Percentiles rank a stretch among this genome's conserved stretches.
Conservation (phyloP, 2,113 vertebrate species). For the Podarcis cretensis region DNA sequence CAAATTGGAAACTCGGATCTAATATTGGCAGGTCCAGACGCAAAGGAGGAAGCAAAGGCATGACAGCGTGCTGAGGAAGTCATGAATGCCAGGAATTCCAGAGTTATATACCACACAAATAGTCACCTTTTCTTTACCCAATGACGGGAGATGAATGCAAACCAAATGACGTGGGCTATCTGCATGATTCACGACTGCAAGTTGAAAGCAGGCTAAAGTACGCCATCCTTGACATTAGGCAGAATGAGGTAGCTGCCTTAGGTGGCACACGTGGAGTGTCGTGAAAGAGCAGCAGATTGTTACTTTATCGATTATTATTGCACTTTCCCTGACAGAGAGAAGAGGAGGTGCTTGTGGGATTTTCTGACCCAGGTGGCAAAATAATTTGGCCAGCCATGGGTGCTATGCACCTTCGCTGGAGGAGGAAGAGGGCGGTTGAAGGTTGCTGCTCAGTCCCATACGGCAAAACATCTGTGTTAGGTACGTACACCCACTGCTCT, state of each 20-base stretch:
- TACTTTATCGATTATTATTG: background rate
- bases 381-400: no score
- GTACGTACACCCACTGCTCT: no score
- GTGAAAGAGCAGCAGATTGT: background rate
- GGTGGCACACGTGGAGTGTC: background rate
- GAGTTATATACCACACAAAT: background rate
- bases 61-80: slow-evolving; percentile 1
- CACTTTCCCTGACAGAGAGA: no score
- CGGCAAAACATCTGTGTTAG: no score
- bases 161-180: background rate
- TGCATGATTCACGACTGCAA: background rate
- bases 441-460: no score
- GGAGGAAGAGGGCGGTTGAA: no score
- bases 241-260: background rate
- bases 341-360: no score
- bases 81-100: background rate
- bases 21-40: fast-evolving
- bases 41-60: background rate
- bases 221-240: background rate
- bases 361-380: no score
- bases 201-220: background rate
- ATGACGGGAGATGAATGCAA: background rate
- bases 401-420: no score
- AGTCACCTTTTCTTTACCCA: fast-evolving
- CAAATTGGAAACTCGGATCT: background rate